Conservation (phyloP, 1,140 invertebrate genomes). For the Hyphantria cunea region DNA sequence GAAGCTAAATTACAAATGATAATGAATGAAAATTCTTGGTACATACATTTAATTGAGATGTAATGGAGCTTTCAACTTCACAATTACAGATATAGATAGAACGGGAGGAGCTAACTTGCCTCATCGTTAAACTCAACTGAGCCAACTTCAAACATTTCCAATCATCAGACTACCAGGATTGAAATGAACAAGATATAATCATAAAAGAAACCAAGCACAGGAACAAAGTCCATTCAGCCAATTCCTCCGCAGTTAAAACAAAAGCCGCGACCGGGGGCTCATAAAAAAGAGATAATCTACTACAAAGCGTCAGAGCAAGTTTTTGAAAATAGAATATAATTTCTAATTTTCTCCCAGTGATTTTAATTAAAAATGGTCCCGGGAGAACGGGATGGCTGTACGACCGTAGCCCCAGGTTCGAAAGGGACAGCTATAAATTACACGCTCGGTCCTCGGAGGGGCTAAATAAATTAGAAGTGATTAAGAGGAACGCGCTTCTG, state of each 20-base stretch:
- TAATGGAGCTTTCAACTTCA: neutral
- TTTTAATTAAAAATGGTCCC: conserved; percentile 82
- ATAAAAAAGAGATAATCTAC: conserved; percentile 80
- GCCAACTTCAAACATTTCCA: conserved; percentile 52
- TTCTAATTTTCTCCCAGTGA: conserved; percentile 80
- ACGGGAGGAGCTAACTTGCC: neutral
- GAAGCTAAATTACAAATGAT: too few species aligned
- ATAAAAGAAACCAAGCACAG: conserved; percentile 57
- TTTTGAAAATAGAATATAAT: conserved; percentile 82
- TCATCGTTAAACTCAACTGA: conserved; percentile 40
- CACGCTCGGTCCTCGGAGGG: conserved; percentile 61
- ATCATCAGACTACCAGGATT: conserved; percentile 52
- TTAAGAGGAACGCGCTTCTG: conserved; percentile 77
- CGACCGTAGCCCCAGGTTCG: conserved; percentile 48
- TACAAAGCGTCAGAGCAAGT: conserved; percentile 78
- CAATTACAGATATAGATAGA: conserved; percentile 11
- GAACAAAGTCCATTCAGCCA: conserved; percentile 71
- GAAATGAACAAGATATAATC: conserved; percentile 68
- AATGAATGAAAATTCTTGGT: too few species aligned
- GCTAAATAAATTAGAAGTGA: conserved; percentile 81
- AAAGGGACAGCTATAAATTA: conserved; percentile 74
- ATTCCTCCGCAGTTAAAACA: conserved; percentile 72
- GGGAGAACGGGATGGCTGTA: conserved; percentile 58
- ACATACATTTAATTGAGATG: neutral
- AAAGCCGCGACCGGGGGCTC: conserved; percentile 71